Base-by-base conservation (phyloP, 1,140 invertebrate genomes). In the Halesus radiatus region DNA sequence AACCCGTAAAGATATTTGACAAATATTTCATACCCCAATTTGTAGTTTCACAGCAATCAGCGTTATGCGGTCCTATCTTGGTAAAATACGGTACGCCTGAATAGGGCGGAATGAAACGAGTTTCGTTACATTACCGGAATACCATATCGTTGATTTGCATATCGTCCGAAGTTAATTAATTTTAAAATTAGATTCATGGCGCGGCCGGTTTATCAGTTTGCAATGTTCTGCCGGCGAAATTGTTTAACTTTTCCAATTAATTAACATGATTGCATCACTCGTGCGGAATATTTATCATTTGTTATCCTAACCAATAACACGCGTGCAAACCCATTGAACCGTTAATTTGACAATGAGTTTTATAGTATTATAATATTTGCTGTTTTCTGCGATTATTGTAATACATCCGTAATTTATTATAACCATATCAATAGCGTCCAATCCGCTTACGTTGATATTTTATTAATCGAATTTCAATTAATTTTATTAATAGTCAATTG, bases 71-170 rank as follows among this genome's bases (percentile, higher is more conserved):
- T 66, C 26, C 0, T 78, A 60, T 79, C 26, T 79, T 58, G 18
- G 23, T 68, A 32, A 54, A 52, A 53, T 70, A 56, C 32, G 76
- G 18, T 56, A 32, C 64, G 45, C 64, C 23, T 3, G 37, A 15
- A 32, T 72, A 60, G 53, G 66, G 72, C 60, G 5, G 50, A 80
- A 76, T 60, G n/a, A 70, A 76, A 80, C 29, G 70, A 80, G 53
- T 80, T 80, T 56, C 58, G 64, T 70, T 50, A 64, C 52, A 68
- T 70, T 76, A 45, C 64, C 64, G 73, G 74, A 76, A 80, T 75
- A 37, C 52, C 74, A 76, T 72, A 80, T 54, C 37, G 79, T 77
- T 76, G 74, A 80, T 80, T 80, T 80, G 74, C 79, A 80, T 80
- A 76, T 70, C 52, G 74, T 32, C 79, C 45, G 52, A 7, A 76